Evolutionary conservation across 1,140 invertebrate species (phyloP), one percentile per base, ranked within the genome.

Genomic region (Anagrus nilaparvatae): DNA sequence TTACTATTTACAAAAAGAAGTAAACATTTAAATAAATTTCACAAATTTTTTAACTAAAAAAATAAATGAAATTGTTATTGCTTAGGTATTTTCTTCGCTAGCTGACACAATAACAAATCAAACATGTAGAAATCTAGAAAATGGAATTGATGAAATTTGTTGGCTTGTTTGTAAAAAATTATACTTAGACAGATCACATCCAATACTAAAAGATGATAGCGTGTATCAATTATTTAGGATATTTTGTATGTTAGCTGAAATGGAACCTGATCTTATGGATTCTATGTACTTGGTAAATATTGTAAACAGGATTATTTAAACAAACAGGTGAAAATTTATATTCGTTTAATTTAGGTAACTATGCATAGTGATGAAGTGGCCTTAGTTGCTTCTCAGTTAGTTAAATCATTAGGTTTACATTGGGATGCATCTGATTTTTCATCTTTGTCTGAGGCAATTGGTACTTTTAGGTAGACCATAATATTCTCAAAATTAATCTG

Each of bases 211-310:
- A 14, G 76, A 82, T 46, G 69, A 75, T 18, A 78, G 76, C 29
- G 69, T 82, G 3, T 85, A 81, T 56, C 76, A 84, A 54, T 63
- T 88, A 33, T 87, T 85, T 60, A 69, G 82, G 48, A 78, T 87
- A 46, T 87, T 84, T 61, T 87, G 83, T 53, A 67, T 85, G 4
- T 63, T 87, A 2, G 80, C 74, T 2, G 84, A 87, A 55, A 64
- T 82, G 32, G 68, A 76, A 14, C 62, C 69, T 5, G 70, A 76
- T 39, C 30, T 51, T n/a, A 47, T 48, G 16, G 55, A 55, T 42
- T 33, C 43, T 19, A 52, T 44, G 35, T 51, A 57, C 30, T 24
- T 42, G n/a, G 45, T 47, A 43, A n/a, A 7, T 12, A 16, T 34
- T 30, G 29, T 14, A 21, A 24, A 16, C 4, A 18, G 19, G 27